Conservation (phyloP, 2,888 invertebrate genomes). For the Acleris emargana region DNA sequence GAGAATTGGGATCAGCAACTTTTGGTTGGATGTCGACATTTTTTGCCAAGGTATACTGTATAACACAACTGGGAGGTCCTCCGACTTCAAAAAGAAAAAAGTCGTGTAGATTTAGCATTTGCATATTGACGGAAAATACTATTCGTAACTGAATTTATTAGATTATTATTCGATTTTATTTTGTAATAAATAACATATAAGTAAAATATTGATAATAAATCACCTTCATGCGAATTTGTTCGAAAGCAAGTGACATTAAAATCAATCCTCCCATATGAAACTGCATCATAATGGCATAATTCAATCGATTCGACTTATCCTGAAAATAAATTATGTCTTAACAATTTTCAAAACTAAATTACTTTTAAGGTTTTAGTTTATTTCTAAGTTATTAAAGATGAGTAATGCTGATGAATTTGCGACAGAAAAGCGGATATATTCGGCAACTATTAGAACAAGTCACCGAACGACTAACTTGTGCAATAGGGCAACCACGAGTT, state of each 20-base stretch:
- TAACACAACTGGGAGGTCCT: slow-evolving; percentile 14
- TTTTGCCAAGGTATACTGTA: slow-evolving; percentile 30
- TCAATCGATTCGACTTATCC: slow-evolving; percentile 22
- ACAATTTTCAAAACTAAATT: too few relatives aligned
- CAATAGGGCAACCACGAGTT: slow-evolving; percentile 4
- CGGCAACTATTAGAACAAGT: slow-evolving; percentile 1
- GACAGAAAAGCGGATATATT: neutral
- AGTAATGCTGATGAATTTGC: too few relatives aligned
- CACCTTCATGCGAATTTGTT: slow-evolving; percentile 33
- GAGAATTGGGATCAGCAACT: slow-evolving; percentile 21
- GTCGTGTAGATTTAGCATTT: neutral
- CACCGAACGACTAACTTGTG: neutral
- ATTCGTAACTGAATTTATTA: too few relatives aligned
- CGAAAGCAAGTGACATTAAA: slow-evolving; percentile 25
- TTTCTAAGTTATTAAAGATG: too few relatives aligned
- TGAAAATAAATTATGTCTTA: neutral
- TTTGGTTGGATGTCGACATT: slow-evolving; percentile 27
- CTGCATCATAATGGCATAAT: slow-evolving; percentile 30
- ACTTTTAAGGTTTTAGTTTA: too few relatives aligned
- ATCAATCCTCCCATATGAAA: slow-evolving; percentile 33
- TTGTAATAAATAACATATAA: neutral
- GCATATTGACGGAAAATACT: too few relatives aligned
- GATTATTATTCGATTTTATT: too few relatives aligned
- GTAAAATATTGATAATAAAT: neutral
- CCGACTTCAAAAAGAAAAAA: slow-evolving; percentile 13